These are phyloP conservation scores for Saccostrea glomerata DNA, from an alignment of 1,140 invertebrate species.

Conservation along the genomic window DNA sequence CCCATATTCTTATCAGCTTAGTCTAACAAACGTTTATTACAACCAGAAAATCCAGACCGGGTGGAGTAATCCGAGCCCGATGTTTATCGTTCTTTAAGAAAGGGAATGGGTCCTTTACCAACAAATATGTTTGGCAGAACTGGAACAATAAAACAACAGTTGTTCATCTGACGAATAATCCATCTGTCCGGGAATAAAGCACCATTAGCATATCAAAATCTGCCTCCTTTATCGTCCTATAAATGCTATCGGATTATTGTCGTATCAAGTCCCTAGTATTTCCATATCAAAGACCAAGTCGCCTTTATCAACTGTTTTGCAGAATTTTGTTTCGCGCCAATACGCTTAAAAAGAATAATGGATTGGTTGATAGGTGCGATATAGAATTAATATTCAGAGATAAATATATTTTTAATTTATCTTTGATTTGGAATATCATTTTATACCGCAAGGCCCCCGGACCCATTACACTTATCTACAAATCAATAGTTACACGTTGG, in stretches of 20 bases:
- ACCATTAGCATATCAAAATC: slow-evolving; percentile 58
- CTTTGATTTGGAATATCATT: slow-evolving; percentile 35
- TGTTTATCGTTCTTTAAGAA: slow-evolving; percentile 30
- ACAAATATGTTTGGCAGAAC: slow-evolving; percentile 42
- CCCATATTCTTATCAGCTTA: slow-evolving; percentile 41
- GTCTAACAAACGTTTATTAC: slow-evolving; percentile 48
- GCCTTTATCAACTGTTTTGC: slow-evolving; percentile 43
- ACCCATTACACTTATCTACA: slow-evolving; percentile 33
- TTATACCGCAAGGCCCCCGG: slow-evolving; percentile 1
- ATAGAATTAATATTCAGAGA: slow-evolving; percentile 47
- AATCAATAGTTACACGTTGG: slow-evolving; percentile 38
- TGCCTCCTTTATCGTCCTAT: slow-evolving; percentile 50
- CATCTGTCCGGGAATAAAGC: slow-evolving; percentile 51
- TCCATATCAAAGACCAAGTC: slow-evolving; percentile 48
- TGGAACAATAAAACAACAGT: slow-evolving; percentile 51
- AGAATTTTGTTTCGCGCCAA: slow-evolving; percentile 34
- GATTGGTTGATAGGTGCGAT: slow-evolving; percentile 41
- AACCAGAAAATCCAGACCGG: slow-evolving; percentile 24
- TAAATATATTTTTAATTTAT: slow-evolving; percentile 42
- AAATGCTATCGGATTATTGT: slow-evolving; percentile 51
- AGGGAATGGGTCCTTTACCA: slow-evolving; percentile 24
- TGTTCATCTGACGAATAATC: slow-evolving; percentile 42
- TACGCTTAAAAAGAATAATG: slow-evolving; percentile 17
- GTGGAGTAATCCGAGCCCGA: slow-evolving; percentile 24
- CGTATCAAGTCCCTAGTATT: slow-evolving; percentile 50